Base-by-base conservation (phyloP, 2,888 invertebrate species). In the Thymelicus sylvestris region DNA sequence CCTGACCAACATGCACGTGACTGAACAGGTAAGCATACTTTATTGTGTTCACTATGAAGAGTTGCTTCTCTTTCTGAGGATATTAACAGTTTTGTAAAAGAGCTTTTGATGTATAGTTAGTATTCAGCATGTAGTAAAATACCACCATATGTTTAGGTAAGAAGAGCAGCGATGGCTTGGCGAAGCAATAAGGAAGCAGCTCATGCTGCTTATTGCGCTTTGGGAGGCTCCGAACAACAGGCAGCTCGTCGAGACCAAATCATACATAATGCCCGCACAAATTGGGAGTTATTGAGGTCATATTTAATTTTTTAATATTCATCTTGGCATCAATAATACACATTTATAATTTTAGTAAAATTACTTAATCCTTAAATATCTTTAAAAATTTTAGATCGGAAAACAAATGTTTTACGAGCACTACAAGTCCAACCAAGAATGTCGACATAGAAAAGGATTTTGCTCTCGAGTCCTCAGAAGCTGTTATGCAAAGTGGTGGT, bases 261-360 rank as follows among this genome's bases (percentile, higher is more conserved):
- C 4, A 97, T 97, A 75, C 96, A 97, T 55, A 97, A 97, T 82
- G 97, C 97, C 2, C 95, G 97, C 75, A 97, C 97, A n/a, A 97
- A 97, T 83, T 97, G 97, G 97, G 97, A 97, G 85, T 87, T 97
- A 64, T 88, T 97, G 13, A 94, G 93, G 93, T 92, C 62, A 10
- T 50, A 64, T 15, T 19, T 19, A 19, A 19, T 19, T 0, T 0
- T 13, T 41, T 55, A 15, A 15, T 10, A 19, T 13, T 41, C 6
- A 39, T 15, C 15, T 19, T 52, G 7, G 0, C 15, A 8, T 52
- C 15, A 15, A 0, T 15, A 19, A 8, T 44, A 4, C 1, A 12
- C 12, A 19, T 52, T 57, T 13, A 38, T n/a, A 38, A 13, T 57
- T 55, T 38, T 13, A 57, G 13, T 38, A 6, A 38, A 57, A 38